Evolutionary conservation across 92 coral and sea anemone genomes (phyloP), one percentile per base, ranked within the genome.

Genomic region (Actinernus sp.): DNA sequence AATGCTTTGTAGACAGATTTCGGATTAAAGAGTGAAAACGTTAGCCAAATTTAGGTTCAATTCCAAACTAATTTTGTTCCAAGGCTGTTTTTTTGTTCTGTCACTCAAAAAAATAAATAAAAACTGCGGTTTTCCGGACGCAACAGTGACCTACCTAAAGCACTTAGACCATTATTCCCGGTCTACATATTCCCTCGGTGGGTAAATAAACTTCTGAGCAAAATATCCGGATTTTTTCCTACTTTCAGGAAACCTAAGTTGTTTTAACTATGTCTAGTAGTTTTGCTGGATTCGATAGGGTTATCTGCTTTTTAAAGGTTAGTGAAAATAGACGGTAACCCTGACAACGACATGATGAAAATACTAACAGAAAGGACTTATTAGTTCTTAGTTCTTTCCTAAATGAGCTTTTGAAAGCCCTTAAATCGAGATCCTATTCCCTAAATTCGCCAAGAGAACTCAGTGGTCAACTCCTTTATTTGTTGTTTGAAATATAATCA

Each of bases 391-490:
- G 30, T 55, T 44, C 55, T 58, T 57, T 46, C 36, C 43, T 37
- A 55, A 70, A 70, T 70, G 78, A 55, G 65, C 43, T 10, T 31
- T 55, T 49, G 78, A 70, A 70, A 70, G 65, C 66, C 50, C 34
- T 45, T 55, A 45, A 70, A 55, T 41, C 76, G 46, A 68, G 76
- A 57, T 54, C 65, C 37, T 24, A 30, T 56, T 56, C 45, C 39
- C 36, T 6, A 43, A 45, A 39, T 30, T 70, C 55, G 41, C 66
- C 55, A 31, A 40, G 19, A 27, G 26, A 51, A 61, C 50, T 59
- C 29, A 31, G 20, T 36, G 10, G 52, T 68, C 63, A 9, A 2
- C 60, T 18, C 12, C 23, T 18, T 2, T 68, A 31, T 68, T 54
- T 68, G 39, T 46, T 21, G n/a, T 29, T 34, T 6, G 41, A 34